Evolutionary conservation across 2,888 invertebrate genomes (phyloP).

Genomic region (Trichogramma evanescens): DNA sequence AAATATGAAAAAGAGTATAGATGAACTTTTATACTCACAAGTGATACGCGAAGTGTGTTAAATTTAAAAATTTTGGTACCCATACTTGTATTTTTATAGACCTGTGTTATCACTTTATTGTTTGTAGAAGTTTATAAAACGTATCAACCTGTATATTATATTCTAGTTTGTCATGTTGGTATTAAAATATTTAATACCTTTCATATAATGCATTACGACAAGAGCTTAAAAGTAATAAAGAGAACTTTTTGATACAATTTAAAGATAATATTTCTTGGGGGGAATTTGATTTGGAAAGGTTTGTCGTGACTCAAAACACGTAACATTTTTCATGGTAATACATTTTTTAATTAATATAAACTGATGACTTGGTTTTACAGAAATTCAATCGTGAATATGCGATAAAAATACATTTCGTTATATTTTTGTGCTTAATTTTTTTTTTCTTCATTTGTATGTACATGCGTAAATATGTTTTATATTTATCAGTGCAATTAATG

Average conservation of each 20-base stretch:
- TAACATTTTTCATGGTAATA: slow-evolving; percentile 4
- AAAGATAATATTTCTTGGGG: background rate
- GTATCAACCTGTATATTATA: slow-evolving; percentile 31
- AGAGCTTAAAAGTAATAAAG: slow-evolving; percentile 19
- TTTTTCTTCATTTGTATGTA: slow-evolving; percentile 5
- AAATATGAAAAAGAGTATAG: slow-evolving; percentile 13
- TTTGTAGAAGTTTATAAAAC: slow-evolving; percentile 32
- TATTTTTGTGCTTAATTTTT: slow-evolving; percentile 5
- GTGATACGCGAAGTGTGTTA: slow-evolving; percentile 30
- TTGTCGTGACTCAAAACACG: background rate
- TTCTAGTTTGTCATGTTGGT: slow-evolving; percentile 32
- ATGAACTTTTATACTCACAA: background rate
- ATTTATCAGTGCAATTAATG: slow-evolving; percentile 8
- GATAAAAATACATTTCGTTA: slow-evolving; percentile 12
- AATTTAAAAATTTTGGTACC: slow-evolving; percentile 39
- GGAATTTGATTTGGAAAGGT: background rate
- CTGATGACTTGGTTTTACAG: slow-evolving; percentile 19
- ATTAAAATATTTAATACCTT: slow-evolving; percentile 13
- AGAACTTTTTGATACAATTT: slow-evolving; percentile 4
- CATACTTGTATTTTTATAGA: slow-evolving; percentile 45
- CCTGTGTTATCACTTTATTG: slow-evolving; percentile 39
- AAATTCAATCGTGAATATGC: slow-evolving; percentile 1
- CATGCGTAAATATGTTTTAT: slow-evolving; percentile 20
- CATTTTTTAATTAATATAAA: slow-evolving; percentile 22
- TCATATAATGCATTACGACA: slow-evolving; percentile 6